Evolutionary conservation across 2,113 vertebrate species (phyloP), one percentile per base, ranked within the genome.

Genomic region (Felis catus): DNA sequence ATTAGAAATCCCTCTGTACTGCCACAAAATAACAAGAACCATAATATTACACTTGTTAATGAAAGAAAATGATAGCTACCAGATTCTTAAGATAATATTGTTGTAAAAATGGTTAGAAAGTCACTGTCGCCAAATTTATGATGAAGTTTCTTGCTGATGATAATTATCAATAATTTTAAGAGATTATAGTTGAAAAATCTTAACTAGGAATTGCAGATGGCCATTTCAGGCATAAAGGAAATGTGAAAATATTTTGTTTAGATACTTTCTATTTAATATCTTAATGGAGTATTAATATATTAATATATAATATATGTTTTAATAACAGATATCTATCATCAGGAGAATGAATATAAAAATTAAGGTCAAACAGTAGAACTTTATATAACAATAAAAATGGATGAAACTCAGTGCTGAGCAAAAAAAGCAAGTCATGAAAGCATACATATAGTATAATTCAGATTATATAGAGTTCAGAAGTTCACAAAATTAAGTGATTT

Each of bases 151-250:
- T 76, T 78, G 3, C 74, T 88, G 55, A 68, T 80, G 31, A 89
- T 63, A 48, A 92, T 61, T 61, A 89, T 84, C 33, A 93, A 95
- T 51, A 92, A 97, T 78, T 88, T 79, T 82, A 93, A 95, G 70
- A 88, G 15, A 61, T 83, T 96, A 48, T 91, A 74, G 78, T 83
- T 81, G 70, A 66, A 51, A 95, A 91, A 7, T 76, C 58, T 84
- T 80, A 18, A 63, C 73, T 68, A 95, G 27, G 31, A 88, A 88
- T 78, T 87, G 81, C 45, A 66, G 27, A 63, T 71, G 83, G 45
- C 10, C 18, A 65, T 85, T 89, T 89, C 8, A 89, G 41, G 41
- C 7, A 70, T 80, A 95, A 85, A 33, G 5, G 58, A 88, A 96
- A 95, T 84, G 11, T 29, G 51, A 66, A 97, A 97, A 39, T 78